Evolutionary conservation across 2,113 vertebrate genomes (phyloP), one percentile per base, ranked within the genome.

Genomic region (Melanotaenia duboulayi): DNA sequence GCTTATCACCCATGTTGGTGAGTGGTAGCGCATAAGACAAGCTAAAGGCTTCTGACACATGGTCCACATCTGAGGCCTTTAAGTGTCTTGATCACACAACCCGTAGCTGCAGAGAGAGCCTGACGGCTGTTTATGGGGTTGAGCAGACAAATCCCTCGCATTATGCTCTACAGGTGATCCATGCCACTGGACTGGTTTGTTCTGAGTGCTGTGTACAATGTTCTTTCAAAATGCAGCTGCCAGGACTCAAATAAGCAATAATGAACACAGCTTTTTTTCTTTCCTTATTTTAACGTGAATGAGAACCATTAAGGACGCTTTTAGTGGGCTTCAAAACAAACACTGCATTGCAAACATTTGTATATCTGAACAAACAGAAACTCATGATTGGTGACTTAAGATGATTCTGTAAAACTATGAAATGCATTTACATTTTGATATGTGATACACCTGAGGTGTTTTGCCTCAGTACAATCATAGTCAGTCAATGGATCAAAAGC

Each of bases 31-130:
- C 54, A 71, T 68, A 80, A 86, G 63, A 75, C 57, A 67, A 73
- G 58, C 64, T 79, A 60, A 88, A 78, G 72, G 71, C 77, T 84
- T 83, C 68, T 86, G 78, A 90, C 89, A 90, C 84, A 87, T 88
- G 88, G 73, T 74, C 81, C 80, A 80, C 82, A 86, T 90, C 80
- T 88, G 78, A 90, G 48, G 84, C 73, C 28, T 83, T 84, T 40
- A 20, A 87, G 80, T 70, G 35, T 87, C 81, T 71, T 69, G 72
- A 76, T 86, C 81, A 58, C 71, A 80, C 73, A 81, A 76, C 80
- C 54, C 48, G 52, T 57, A 75, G 81, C 81, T 76, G 75, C 71
- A 52, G 83, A 74, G 73, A 74, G 76, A 85, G 76, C 72, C 75
- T 72, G 70, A 51, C 8, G 75, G 76, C 70, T 73, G 78, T 88